These are phyloP conservation scores for Pelobates fuscus DNA, from an alignment of 2,113 vertebrate species.

Conservation along the genomic window DNA sequence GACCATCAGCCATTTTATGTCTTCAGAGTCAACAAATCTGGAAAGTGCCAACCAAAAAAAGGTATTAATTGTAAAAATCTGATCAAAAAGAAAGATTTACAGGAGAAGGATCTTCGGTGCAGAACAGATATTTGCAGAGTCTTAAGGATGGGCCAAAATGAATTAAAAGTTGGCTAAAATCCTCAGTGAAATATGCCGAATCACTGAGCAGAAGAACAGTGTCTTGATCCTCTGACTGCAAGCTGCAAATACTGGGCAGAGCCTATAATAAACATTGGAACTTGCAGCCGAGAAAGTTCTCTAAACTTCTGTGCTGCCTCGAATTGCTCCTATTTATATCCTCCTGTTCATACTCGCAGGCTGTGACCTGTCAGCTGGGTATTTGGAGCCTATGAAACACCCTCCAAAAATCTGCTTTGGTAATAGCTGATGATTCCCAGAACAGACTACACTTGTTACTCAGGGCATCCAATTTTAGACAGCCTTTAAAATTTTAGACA, in stretches of 20 bases:
- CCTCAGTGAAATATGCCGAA: conserved; percentile 18
- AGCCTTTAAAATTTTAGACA: conserved; percentile 31
- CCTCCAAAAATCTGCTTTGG: conserved; percentile 64
- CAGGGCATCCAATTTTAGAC: conserved; percentile 34
- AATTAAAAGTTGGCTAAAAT: conserved; percentile 4
- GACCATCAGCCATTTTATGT: conserved; percentile 87
- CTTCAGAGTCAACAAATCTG: background rate
- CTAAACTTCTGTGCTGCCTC: conserved; percentile 58
- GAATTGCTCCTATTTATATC: conserved; percentile 68
- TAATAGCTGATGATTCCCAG: conserved; percentile 61
- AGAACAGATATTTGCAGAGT: conserved; percentile 8
- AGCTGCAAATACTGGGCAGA: conserved; percentile 1
- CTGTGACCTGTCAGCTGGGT: conserved; percentile 66
- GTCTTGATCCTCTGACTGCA: conserved; percentile 25
- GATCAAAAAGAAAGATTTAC: background rate
- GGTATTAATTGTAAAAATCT: background rate
- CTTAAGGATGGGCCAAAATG: background rate
- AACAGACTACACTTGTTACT: conserved; percentile 47
- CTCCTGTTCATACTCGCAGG: conserved; percentile 35
- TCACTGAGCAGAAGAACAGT: conserved; percentile 26
- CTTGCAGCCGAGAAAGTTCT: conserved; percentile 73
- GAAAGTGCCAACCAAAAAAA: background rate
- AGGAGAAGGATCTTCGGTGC: background rate
- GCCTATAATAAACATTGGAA: conserved; percentile 64
- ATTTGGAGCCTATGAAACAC: conserved; percentile 76